Evolutionary conservation across 1,140 invertebrate species (phyloP).

Genomic region (Adoxophyes honmai): DNA sequence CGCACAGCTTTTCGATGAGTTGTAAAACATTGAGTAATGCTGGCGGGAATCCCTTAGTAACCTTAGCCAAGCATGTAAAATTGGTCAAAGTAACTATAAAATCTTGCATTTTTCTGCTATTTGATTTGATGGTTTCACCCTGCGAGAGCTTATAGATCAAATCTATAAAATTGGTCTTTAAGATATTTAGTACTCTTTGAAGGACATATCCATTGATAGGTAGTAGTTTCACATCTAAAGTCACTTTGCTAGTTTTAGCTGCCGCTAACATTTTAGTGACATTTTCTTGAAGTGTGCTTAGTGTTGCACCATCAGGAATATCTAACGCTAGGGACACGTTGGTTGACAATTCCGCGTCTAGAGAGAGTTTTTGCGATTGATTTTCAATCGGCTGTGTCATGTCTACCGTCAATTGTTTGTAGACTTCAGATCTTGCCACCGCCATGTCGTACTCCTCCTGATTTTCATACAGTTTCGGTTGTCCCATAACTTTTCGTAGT

Average conservation of each 20-base stretch:
- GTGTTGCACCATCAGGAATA: conserved; percentile 36
- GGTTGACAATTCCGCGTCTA: conserved; percentile 23
- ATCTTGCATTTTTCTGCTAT: conserved; percentile 15
- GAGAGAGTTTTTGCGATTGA: conserved; percentile 38
- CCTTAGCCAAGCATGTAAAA: conserved; percentile 38
- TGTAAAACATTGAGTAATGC: conserved; percentile 40
- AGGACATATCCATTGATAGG: conserved; percentile 61
- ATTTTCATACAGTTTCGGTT: conserved; percentile 54
- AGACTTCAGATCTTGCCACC: conserved; percentile 33
- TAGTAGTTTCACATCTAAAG: conserved; percentile 42
- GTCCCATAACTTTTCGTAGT: conserved; percentile 50
- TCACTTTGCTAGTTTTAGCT: conserved; percentile 21
- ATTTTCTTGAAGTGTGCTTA: conserved; percentile 35
- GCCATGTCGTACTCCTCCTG: conserved; percentile 43
- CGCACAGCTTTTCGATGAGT: conserved; percentile 31
- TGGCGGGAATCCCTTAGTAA: conserved; percentile 43
- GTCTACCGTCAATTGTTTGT: conserved; percentile 43
- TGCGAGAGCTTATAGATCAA: conserved; percentile 24
- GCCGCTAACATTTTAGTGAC: conserved; percentile 29
- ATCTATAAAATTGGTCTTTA: conserved; percentile 40
- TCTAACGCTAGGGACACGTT: conserved; percentile 43
- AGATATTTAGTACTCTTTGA: conserved; percentile 50
- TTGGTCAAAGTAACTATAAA: conserved; percentile 32
- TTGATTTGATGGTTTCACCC: conserved; percentile 7
- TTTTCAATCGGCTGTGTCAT: conserved; percentile 45